phyloP scores from a whole-genome alignment of 2,888 invertebrate genomes.

The Pinctada fucata region DNA sequence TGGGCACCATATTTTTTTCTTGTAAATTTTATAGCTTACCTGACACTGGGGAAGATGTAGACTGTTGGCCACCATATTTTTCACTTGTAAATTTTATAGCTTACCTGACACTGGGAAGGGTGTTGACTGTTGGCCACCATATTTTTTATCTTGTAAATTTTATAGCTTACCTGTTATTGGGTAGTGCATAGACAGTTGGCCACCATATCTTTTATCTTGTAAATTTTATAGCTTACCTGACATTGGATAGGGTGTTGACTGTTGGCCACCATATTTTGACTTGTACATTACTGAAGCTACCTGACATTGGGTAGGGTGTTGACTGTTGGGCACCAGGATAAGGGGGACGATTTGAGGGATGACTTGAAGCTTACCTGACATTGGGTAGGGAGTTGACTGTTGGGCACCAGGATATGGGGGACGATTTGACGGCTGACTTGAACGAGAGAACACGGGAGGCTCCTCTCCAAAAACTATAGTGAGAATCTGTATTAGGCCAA shows the following conservation, averaged over 20 bases:
- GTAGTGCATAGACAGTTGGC: too few relatives aligned
- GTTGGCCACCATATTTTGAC: neutral
- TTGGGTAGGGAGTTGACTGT: conserved; percentile 43
- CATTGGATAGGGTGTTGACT: conserved; percentile 43
- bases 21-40: too few relatives aligned
- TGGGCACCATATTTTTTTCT: too few relatives aligned
- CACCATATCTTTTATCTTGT: conserved; percentile 29
- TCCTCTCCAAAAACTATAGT: conserved; percentile 96
- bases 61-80: too few relatives aligned
- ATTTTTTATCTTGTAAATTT: too few relatives aligned
- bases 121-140: too few relatives aligned
- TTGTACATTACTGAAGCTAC: neutral
- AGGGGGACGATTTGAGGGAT: conserved; percentile 36
- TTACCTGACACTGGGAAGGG: too few relatives aligned
- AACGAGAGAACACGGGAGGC: conserved; percentile 86
- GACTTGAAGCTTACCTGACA: conserved; percentile 34
- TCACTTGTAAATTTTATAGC: too few relatives aligned
- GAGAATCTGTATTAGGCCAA: conserved; percentile 89
- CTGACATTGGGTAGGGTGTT: conserved; percentile 46
- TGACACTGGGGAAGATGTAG: too few relatives aligned
- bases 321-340: conserved; percentile 9
- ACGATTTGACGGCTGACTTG: conserved; percentile 41
- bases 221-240: conserved; percentile 24
- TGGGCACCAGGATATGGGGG: conserved; percentile 16
- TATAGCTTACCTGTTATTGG: too few relatives aligned